A percentile compares a stretch with the other conserved stretches of the same genome.
phyloP scores from a whole-genome alignment of 2,888 invertebrate species.

The Lasioglossum vierecki region DNA sequence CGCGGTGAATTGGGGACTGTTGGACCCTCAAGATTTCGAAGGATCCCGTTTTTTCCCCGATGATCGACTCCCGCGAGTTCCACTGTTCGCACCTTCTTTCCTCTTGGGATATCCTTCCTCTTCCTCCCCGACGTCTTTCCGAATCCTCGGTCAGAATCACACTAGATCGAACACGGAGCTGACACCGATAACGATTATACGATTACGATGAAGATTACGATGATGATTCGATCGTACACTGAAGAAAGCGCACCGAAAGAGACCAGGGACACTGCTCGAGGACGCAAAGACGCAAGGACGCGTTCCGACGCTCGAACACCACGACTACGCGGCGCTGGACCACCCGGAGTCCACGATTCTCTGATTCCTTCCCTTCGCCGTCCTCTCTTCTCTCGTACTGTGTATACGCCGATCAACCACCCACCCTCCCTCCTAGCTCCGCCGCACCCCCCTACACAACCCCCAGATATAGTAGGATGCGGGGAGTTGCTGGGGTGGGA shows the following conservation, averaged over 20 bases:
- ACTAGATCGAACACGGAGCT: not conserved
- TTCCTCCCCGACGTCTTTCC: not conserved
- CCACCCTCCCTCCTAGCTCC: slow-evolving; percentile 51
- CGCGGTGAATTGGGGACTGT: not conserved
- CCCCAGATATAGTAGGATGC: slow-evolving; percentile 51
- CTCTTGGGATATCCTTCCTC: slow-evolving; percentile 18
- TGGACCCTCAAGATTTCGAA: too few species aligned
- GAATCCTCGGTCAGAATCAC: not conserved
- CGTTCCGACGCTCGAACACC: slow-evolving; percentile 40
- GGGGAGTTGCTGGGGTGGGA: slow-evolving; percentile 79
- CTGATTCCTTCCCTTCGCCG: slow-evolving; percentile 60
- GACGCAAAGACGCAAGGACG: slow-evolving; percentile 2
- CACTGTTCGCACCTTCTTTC: slow-evolving; percentile 44
- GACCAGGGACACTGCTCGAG: slow-evolving; percentile 2
- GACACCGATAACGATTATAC: not conserved
- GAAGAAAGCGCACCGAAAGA: not conserved
- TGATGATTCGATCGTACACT: not conserved
- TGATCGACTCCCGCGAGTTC: not conserved
- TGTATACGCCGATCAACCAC: slow-evolving; percentile 69
- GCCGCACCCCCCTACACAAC: not conserved
- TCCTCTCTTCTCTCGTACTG: slow-evolving; percentile 55
- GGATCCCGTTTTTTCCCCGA: not conserved
- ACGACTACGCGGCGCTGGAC: slow-evolving; percentile 64
- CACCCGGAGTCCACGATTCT: slow-evolving; percentile 60
- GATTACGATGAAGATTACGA: not conserved